Evolutionary conservation across 1,140 invertebrate species (phyloP), one percentile per base, ranked within the genome.

Genomic region (Galleria mellonella): DNA sequence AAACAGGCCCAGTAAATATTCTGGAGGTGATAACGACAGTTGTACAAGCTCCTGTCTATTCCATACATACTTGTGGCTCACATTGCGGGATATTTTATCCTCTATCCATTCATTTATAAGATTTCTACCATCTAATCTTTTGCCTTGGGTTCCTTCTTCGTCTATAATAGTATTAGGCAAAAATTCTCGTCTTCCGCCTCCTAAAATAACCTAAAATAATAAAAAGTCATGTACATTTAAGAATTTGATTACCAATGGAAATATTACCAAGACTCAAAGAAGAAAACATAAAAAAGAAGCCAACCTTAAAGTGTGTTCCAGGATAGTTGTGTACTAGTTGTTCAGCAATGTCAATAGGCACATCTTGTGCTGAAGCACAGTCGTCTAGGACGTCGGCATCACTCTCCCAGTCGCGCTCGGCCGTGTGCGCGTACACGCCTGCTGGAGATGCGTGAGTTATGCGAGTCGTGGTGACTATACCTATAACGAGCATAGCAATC

Each of bases 391-490:
- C 79, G 35, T 90, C 87, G 0, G 76, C 84, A 63, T 95, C 91
- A 57, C 88, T 89, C 81, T 96, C 94, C 94, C 94, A 96, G 51
- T 93, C 87, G 11, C 94, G 87, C 54, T 92, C 85, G 0, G 93
- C 87, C 0, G 89, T 87, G 55, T 93, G 91, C 0, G 95, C 94
- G 76, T 94, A 98, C 2, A 87, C 79, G 5, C 88, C 87, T 0
- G 92, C 89, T 0, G 94, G 94, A 0, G 94, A 94, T 7, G 94
- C 94, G 64, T 95, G 93, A 0, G 93, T 95, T 1, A 95, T 87
- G 15, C 93, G 87, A 0, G 94, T 93, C 3, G 92, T 94, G 0
- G 94, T 95, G 10, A 95, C 92, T 5, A 94, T 68, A 55, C 93
- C 94, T 62, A 89, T 3, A 1, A n/a, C 10, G 28, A 29, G 9